Base-by-base conservation (phyloP, 2,113 vertebrate genomes). In the Paratilapia polleni region DNA sequence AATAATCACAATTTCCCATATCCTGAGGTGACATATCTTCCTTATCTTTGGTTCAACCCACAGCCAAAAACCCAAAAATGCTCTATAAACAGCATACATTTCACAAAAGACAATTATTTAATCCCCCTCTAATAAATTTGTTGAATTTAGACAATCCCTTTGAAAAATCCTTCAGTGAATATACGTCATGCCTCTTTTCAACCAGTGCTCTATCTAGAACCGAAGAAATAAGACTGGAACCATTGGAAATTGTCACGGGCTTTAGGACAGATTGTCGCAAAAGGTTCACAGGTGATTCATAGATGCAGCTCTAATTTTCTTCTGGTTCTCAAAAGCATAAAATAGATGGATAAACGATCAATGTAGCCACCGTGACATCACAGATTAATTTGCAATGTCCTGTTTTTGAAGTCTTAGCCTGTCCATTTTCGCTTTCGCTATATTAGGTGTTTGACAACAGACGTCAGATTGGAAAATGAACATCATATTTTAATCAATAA, bases 1-100 rank as follows among this genome's bases (percentile, higher is more conserved):
- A 19, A 19, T 49, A 28, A 49, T 68, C 41, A 28, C 41, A 68
- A 22, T 19, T 19, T 68, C 41, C 43, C 41, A 0, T 0, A 24
- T 0, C 22, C 0, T 26, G 41, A 68, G 12, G 41, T 43, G 12
- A 12, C 1, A 12, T 13, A 47, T 47, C 9, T 10, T 41, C 10
- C 10, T 2, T 8, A 13, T 43, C 26, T 41, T 64, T 43, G 24
- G 0, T 17, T 8, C 38, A 68, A 68, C 43, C 14, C 14, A 49
- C 8, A 26, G n/a, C 49, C 4, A 28, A 70, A 49, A 28, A 70
- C 47, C 15, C 3, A 9, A 28, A 49, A 70, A 70, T 70, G 22
- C 22, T 43, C 38, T 47, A 68, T 64, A 3, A 26, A 36, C 36
- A 6, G 6, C 36, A 6, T 36, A 36, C 4, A 36, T 36, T 8